phyloP scores from a whole-genome alignment of 2,113 vertebrate genomes.

The Lampris megalopsis region DNA sequence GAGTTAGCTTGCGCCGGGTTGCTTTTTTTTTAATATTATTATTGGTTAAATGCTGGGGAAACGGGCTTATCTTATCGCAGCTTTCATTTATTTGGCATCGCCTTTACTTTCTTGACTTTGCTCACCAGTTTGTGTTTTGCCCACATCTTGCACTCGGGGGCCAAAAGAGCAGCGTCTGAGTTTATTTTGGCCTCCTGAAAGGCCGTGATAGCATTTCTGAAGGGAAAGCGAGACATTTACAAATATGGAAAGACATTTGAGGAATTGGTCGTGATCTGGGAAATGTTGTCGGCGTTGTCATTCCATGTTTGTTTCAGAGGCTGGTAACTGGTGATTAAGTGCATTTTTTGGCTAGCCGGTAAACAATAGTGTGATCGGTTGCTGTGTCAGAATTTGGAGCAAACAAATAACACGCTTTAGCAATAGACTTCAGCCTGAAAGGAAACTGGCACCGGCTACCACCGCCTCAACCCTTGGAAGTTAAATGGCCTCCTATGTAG shows the following conservation, averaged over 20 bases:
- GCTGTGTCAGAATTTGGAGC: slow-evolving; percentile 49
- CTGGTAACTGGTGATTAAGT: slow-evolving; percentile 71
- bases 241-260: slow-evolving; percentile 62
- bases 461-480: slow-evolving; percentile 51
- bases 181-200: slow-evolving; percentile 31
- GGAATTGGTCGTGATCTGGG: slow-evolving; percentile 60
- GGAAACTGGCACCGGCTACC: slow-evolving; percentile 66
- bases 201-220: slow-evolving; percentile 59
- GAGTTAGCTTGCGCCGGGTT: slow-evolving; percentile 14
- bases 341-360: slow-evolving; percentile 71
- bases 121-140: slow-evolving; percentile 43
- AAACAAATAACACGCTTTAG: slow-evolving; percentile 79
- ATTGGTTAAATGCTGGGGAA: slow-evolving; percentile 46
- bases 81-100: slow-evolving; percentile 59
- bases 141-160: slow-evolving; percentile 14
- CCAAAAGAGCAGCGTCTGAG: slow-evolving; percentile 20
- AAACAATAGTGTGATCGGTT: slow-evolving; percentile 73
- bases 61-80: slow-evolving; percentile 52
- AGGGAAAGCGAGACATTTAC: slow-evolving; percentile 49
- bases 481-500: slow-evolving; percentile 74
- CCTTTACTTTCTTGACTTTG: slow-evolving; percentile 47
- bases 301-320: slow-evolving; percentile 72
- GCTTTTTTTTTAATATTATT: slow-evolving; percentile 3
- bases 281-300: slow-evolving; percentile 58
- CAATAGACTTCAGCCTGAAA: slow-evolving; percentile 64